phyloP scores from a whole-genome alignment of 2,888 invertebrate species.

The Drosophila nigricruria region DNA sequence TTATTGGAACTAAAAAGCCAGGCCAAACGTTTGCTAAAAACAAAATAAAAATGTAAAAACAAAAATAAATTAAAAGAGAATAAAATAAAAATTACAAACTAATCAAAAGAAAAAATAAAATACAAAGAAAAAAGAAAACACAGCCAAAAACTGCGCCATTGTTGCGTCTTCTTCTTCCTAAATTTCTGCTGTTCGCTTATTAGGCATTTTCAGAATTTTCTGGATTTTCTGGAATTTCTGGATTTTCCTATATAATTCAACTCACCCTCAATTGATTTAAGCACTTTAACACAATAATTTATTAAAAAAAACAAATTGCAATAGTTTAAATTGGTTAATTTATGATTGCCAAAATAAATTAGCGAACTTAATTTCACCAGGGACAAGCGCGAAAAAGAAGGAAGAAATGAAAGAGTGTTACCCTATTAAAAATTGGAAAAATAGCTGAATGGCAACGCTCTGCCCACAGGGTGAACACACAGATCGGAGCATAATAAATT shows the following conservation, averaged over 20 bases:
- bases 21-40: slow-evolving; percentile 84
- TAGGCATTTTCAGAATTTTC: background rate
- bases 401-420: slow-evolving; percentile 33
- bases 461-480: slow-evolving; percentile 31
- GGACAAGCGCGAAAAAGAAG: slow-evolving; percentile 16
- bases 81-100: slow-evolving; percentile 32
- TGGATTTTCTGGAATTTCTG: background rate
- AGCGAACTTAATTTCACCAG: slow-evolving; percentile 5
- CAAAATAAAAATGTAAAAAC: slow-evolving; percentile 51
- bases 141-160: background rate
- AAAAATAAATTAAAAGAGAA: slow-evolving; percentile 51
- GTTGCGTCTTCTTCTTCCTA: slow-evolving; percentile 16
- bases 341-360: background rate
- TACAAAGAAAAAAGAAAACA: slow-evolving; percentile 2
- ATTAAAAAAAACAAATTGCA: background rate
- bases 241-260: too few species aligned
- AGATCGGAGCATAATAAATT: background rate
- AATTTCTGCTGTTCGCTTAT: background rate
- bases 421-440: slow-evolving; percentile 15
- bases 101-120: slow-evolving; percentile 22
- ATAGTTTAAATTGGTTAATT: slow-evolving; percentile 18
- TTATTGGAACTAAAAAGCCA: slow-evolving; percentile 84
- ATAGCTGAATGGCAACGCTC: background rate
- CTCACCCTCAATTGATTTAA: slow-evolving; percentile 25
- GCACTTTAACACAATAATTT: background rate